Base-by-base conservation (phyloP, 2,888 invertebrate species). In the Mesochorus sp. region DNA sequence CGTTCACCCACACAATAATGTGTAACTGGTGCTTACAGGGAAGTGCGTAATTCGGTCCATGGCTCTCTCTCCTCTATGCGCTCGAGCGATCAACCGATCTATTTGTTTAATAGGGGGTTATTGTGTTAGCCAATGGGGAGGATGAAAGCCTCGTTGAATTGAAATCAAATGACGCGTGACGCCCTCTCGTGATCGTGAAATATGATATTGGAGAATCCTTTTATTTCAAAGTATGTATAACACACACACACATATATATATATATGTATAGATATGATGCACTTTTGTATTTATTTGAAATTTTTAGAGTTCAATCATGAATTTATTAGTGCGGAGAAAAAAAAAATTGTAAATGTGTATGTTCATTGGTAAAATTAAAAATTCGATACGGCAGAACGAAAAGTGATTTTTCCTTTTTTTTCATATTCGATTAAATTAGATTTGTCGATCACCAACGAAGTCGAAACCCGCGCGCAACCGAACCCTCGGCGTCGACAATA, bases 41-140 rank as follows among this genome's bases (percentile, higher is more conserved):
- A 75, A 78, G 64, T 61, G 66, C 49, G 61, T 79, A 72, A 79
- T 72, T 79, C 79, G 55, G 72, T 42, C 28, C 28, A 70, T 61
- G 44, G 78, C 53, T 64, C 42, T 28, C n/a, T n/a, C n/a, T n/a
- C n/a, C n/a, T n/a, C n/a, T n/a, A n/a, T 44, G 31, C 49, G 42
- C 59, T 49, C 78, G 64, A 74, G 34, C 70, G 51, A 78, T 74
- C 82, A 67, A 73, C 80, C 78, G 74, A 78, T 74, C 80, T 84
- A 83, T 83, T 83, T 83, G 81, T 83, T 82, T 83, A 84, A 84
- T 84, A 81, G 81, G 76, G 74, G 81, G 79, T 81, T 82, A 83
- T 84, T 82, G 80, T 81, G 73, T 79, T 79, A 75, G 76, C 79
- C 80, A 76, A 79, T 80, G 39, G 53, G 21, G 19, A 24, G 21